These are phyloP conservation scores for Crenichthys baileyi DNA, from an alignment of 2,797 vertebrate species.

Conservation along the genomic window DNA sequence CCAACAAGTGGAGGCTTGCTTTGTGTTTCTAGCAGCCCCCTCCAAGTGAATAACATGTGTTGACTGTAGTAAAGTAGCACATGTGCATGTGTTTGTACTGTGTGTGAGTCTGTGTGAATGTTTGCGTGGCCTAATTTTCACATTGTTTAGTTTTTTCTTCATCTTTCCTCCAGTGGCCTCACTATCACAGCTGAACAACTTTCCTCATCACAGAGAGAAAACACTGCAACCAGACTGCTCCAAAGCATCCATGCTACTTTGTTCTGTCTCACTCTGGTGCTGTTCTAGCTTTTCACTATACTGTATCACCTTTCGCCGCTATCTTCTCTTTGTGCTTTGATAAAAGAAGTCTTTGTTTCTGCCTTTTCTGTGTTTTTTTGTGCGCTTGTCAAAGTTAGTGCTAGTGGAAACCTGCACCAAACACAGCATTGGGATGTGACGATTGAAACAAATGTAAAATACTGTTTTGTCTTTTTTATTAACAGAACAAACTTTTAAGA, in stretches of 20 bases:
- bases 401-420: neutral
- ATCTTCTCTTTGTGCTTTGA: conserved; percentile 12
- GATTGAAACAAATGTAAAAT: neutral
- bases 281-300: conserved; percentile 38
- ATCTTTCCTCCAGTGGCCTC: conserved; percentile 71
- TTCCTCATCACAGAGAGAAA: conserved; percentile 62
- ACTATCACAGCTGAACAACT: conserved; percentile 68
- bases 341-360: conserved; percentile 35
- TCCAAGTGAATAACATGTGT: conserved; percentile 41
- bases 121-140: conserved; percentile 75
- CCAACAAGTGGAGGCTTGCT: conserved; percentile 45
- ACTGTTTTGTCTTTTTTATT: neutral
- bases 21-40: conserved; percentile 35
- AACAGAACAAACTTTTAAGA: neutral
- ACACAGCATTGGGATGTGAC: neutral
- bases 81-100: conserved; percentile 29
- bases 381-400: conserved; percentile 25
- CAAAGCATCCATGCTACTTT: conserved; percentile 55
- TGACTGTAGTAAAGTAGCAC: conserved; percentile 18
- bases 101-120: conserved; percentile 35
- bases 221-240: conserved; percentile 42
- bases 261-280: conserved; percentile 40
- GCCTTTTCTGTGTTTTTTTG: conserved; percentile 25
- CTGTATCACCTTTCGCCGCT: conserved; percentile 6
- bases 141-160: conserved; percentile 70